Evolutionary conservation across 2,888 invertebrate species (phyloP).

Genomic region (Tuberolachnus salignus): DNA sequence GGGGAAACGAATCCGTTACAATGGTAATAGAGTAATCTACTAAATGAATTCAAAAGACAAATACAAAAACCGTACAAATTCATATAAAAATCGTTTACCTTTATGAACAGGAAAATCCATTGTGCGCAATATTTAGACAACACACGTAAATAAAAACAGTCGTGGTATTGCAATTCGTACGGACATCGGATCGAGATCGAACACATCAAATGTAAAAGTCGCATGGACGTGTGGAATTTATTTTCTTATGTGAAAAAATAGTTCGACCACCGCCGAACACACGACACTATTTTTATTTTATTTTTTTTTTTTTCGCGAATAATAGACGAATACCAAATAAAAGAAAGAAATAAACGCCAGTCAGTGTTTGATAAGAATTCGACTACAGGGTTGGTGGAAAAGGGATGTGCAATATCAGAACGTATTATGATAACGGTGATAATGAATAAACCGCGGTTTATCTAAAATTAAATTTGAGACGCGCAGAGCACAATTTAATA

Average conservation of each 20-base stretch:
- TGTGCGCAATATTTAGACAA: not conserved
- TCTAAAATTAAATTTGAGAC: not conserved
- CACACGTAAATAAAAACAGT: not conserved
- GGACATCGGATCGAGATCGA: not conserved
- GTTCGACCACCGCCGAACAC: not conserved
- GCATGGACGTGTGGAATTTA: not conserved
- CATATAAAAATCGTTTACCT: not conserved
- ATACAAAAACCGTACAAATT: no score
- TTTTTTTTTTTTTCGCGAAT: slow-evolving; percentile 6
- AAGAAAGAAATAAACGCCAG: slow-evolving; percentile 37
- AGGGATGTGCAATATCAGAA: slow-evolving; percentile 22
- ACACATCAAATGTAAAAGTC: not conserved
- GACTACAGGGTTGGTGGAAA: slow-evolving; percentile 8
- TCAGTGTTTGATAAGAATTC: slow-evolving; percentile 37
- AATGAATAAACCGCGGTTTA: not conserved
- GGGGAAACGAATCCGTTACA: no score
- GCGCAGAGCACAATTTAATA: no score
- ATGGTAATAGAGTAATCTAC: no score
- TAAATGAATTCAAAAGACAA: no score
- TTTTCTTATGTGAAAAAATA: not conserved
- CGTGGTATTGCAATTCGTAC: not conserved
- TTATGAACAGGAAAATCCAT: slow-evolving; percentile 32
- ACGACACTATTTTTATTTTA: not conserved
- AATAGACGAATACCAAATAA: slow-evolving; percentile 18
- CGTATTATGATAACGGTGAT: slow-evolving; percentile 38